phyloP scores from a whole-genome alignment of 2,888 invertebrate species.

The Drosophila paucipuncta region DNA sequence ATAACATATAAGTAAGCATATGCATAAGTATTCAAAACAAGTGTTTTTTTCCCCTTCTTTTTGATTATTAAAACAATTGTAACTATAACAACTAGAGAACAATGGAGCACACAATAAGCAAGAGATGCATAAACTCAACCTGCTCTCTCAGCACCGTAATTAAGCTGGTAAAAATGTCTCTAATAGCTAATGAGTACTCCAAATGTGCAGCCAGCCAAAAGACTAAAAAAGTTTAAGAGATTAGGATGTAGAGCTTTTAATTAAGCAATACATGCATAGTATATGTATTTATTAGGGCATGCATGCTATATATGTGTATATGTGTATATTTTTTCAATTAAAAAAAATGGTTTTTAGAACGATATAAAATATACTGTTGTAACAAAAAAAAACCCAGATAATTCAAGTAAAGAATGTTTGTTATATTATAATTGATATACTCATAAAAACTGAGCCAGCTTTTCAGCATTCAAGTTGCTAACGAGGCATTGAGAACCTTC shows the following conservation, averaged over 20 bases:
- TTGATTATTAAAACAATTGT: conserved; percentile 38
- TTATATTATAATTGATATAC: neutral
- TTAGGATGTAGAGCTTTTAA: conserved; percentile 1
- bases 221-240: neutral
- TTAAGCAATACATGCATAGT: neutral
- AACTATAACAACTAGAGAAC: conserved; percentile 27
- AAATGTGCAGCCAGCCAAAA: conserved; percentile 1
- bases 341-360: neutral
- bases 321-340: neutral
- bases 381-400: neutral
- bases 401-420: neutral
- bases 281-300: neutral
- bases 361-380: neutral
- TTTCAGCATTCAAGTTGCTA: neutral
- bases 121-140: neutral
- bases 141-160: conserved; percentile 3
- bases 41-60: conserved; percentile 15
- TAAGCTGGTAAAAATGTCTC: neutral
- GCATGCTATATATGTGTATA: neutral
- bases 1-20: conserved; percentile 20
- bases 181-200: neutral
- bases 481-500: neutral
- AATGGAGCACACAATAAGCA: conserved; percentile 28
- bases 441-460: neutral
- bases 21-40: conserved; percentile 13